phyloP scores from a whole-genome alignment of 92 coral and sea anemone species.

The Umimayanthus kanabou region DNA sequence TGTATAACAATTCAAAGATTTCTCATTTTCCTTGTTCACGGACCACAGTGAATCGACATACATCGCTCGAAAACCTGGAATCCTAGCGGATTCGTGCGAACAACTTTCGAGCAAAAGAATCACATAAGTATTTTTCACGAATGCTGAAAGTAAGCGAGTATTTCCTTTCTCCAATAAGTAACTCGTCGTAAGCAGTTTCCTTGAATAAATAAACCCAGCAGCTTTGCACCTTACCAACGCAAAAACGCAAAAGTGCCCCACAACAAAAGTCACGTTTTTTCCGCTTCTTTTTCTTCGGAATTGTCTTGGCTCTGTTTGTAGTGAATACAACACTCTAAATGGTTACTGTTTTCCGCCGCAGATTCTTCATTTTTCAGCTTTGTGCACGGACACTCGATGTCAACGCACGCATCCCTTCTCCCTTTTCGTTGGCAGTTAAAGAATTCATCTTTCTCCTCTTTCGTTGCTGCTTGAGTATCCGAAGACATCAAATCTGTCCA shows the following conservation, averaged over 20 bases:
- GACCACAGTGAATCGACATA: background rate
- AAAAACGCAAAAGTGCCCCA: background rate
- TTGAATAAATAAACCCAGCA: background rate
- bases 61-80: background rate
- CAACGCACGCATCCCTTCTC: constrained; percentile 25
- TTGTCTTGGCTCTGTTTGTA: constrained; percentile 12
- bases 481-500: constrained; percentile 45
- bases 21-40: background rate
- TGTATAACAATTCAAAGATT: background rate
- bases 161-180: background rate
- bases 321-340: constrained; percentile 16
- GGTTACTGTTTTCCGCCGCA: background rate
- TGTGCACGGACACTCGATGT: constrained; percentile 32
- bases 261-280: constrained; percentile 12
- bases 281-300: background rate
- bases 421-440: constrained; percentile 26
- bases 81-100: background rate
- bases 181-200: background rate
- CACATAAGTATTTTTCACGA: background rate
- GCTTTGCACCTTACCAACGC: constrained; percentile 15
- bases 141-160: background rate
- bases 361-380: constrained; percentile 6
- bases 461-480: constrained; percentile 11
- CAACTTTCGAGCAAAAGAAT: background rate
- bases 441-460: constrained; percentile 29